phyloP scores from a whole-genome alignment of 2,797 vertebrate species.

The Lagocephalus sceleratus region DNA sequence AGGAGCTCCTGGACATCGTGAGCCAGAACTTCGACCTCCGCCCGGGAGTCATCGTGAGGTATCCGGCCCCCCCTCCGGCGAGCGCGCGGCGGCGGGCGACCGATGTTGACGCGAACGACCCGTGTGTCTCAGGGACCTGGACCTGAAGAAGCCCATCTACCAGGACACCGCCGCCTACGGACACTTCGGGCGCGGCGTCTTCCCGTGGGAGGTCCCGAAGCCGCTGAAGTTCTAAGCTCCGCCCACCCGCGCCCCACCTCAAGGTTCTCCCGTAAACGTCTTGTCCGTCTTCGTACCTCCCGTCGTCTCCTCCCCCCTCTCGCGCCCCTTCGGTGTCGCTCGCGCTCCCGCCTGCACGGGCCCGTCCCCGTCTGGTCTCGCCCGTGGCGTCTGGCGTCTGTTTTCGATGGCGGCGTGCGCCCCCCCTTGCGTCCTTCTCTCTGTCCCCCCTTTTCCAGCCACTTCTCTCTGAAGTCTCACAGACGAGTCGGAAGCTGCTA shows the following conservation, averaged over 20 bases:
- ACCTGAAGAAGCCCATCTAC: conserved; percentile 96
- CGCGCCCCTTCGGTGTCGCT: background rate
- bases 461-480: conserved; percentile 76
- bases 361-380: too few relatives aligned
- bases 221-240: conserved; percentile 84
- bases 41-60: conserved; percentile 95
- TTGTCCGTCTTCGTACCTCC: conserved; percentile 12
- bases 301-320: conserved; percentile 10
- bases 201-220: conserved; percentile 94
- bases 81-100: background rate
- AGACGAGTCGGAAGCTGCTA: conserved; percentile 85
- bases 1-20: conserved; percentile 89
- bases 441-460: conserved; percentile 56
- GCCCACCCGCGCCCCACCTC: conserved; percentile 43
- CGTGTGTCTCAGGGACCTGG: conserved; percentile 87
- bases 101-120: background rate
- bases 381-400: too few relatives aligned
- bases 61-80: conserved; percentile 39
- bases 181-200: conserved; percentile 91
- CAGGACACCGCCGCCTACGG: conserved; percentile 93
- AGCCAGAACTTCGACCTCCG: conserved; percentile 95
- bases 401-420: too few relatives aligned
- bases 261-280: conserved; percentile 82
- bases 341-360: too few relatives aligned
- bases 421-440: conserved; percentile 33